Evolutionary conservation across 2,797 vertebrate genomes (phyloP), one percentile per base, ranked within the genome.

Genomic region (Haliaeetus vocifer): DNA sequence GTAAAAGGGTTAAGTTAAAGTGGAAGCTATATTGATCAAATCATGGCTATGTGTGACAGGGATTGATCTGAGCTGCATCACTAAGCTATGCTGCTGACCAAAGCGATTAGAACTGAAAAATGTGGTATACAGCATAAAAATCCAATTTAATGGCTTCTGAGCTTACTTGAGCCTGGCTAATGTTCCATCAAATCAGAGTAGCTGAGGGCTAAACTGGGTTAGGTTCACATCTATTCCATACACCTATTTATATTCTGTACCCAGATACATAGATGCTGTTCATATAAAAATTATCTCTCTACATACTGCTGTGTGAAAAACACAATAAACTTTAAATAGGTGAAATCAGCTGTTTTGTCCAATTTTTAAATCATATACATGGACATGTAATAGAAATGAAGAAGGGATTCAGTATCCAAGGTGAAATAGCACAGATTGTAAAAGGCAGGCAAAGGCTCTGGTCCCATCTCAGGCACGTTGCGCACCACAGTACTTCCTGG

Each of bases 1-100:
- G 31, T 81, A 96, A 97, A 96, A 96, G 96, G 95, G 96, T 96
- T 96, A 97, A 96, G 62, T 95, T 93, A 90, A 96, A 96, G 75
- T 89, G 89, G 89, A 95, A 91, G 62, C 37, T 81, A 6, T 97
- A 96, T 96, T 96, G 97, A 97, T 96, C 89, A 90, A 88, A 94
- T 93, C 81, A 63, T 67, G 79, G 86, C 91, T 88, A 35, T 5
- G 2, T 88, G 93, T 84, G 96, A 88, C 95, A 97, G 68, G 66
- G 89, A 96, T 96, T 96, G 97, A 97, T 96, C 91, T 90, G 52
- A 81, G 77, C 80, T 92, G 82, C 85, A 86, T 86, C 89, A 80
- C 72, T 94, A 95, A 94, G 70, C 63, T 86, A 53, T 94, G 85
- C 80, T 94, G 92, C 94, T 96, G 96, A 94, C 94, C 94, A 96